Evolutionary conservation across 2,888 invertebrate species (phyloP), one percentile per base, ranked within the genome.

Genomic region (Drosophila dives): DNA sequence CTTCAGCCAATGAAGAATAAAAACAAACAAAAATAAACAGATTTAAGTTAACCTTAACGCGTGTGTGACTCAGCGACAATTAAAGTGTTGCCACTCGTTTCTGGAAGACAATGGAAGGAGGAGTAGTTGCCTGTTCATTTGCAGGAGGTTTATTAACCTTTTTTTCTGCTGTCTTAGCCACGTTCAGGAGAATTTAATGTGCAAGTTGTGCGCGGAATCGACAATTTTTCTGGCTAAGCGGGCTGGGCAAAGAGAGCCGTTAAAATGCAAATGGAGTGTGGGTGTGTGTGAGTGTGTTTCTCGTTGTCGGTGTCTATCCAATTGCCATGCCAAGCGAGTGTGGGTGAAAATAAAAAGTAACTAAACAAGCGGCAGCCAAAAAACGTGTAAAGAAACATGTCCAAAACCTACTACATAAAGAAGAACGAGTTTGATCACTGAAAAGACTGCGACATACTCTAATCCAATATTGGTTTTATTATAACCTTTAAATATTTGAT

Each of bases 111-210:
- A 64, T 80, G 55, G 76, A 76, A 38, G 64, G 61, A 74, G 66
- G 61, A 65, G 77, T 70, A 62, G 64, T 62, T 58, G 64, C 1
- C 11, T 50, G 69, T 51, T 56, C 45, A 5, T 26, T 50, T 65
- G 58, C 64, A 60, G 68, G 72, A 67, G 88, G 87, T 87, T 87
- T 87, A 89, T 87, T 89, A 89, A 87, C 87, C 87, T 84, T 77
- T 81, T 77, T 71, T 45, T 42, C 48, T 34, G 65, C 60, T 60
- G 80, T 76, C 78, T 87, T 86, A 84, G 86, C 81, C 86, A 86
- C 89, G 89, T 82, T 86, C 78, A 73, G 71, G 83, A 86, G 86
- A 86, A 86, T 86, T 84, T 84, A 71, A 85, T 83, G 83, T 61
- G 72, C 58, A 50, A 29, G 54, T 32, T 83, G 89, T 82, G 82